Percentiles rank a stretch among this genome's conserved stretches.
phyloP scores from a whole-genome alignment of 2,888 invertebrate species.

The Hemithea aestivaria region DNA sequence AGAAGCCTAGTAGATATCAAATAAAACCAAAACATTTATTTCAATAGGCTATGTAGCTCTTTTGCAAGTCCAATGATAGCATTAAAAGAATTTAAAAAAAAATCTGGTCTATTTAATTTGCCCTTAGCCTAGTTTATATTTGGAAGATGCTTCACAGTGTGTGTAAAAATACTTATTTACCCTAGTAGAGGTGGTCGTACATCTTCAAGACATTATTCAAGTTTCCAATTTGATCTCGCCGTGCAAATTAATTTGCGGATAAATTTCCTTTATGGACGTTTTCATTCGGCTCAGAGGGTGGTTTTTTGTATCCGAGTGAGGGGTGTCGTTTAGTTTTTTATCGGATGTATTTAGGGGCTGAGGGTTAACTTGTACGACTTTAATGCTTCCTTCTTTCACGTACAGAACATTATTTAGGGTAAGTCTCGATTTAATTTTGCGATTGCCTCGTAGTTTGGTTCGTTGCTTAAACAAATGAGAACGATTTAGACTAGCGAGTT shows the following conservation, averaged over 20 bases:
- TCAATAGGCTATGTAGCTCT: no score
- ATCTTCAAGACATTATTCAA: background rate
- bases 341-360: conserved; percentile 73
- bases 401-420: conserved; percentile 41
- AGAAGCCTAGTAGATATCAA: no score
- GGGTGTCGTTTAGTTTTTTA: conserved; percentile 74
- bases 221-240: conserved; percentile 22
- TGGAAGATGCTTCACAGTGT: no score
- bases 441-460: conserved; percentile 16
- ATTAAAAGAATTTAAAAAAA: no score
- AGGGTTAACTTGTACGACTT: conserved; percentile 70
- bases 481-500: conserved; percentile 16
- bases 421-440: conserved; percentile 25
- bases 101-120: no score
- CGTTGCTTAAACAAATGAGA: conserved; percentile 26
- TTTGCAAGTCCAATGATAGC: no score
- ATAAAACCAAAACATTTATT: no score
- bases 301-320: conserved; percentile 45
- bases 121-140: no score
- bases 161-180: no score
- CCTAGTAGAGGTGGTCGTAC: no score
- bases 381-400: conserved; percentile 71
- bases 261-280: conserved; percentile 73
- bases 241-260: conserved; percentile 75
- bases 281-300: conserved; percentile 56